Evolutionary conservation across 2,888 invertebrate genomes (phyloP).

Genomic region (Cheilosia vernalis): DNA sequence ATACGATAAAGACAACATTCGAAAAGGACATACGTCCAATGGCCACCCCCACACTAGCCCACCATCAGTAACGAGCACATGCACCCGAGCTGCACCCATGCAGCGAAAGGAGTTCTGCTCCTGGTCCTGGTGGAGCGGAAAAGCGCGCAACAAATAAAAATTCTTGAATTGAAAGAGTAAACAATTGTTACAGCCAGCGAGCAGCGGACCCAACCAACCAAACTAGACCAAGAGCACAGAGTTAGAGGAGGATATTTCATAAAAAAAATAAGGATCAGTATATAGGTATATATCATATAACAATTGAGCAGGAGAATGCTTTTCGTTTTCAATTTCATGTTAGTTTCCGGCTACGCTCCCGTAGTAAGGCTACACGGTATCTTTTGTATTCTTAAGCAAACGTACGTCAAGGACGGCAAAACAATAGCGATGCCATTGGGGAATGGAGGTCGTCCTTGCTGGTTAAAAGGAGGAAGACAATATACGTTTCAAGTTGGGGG

Average conservation of each 20-base stretch:
- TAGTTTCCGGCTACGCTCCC: constrained; percentile 33
- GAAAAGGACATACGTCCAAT: constrained; percentile 51
- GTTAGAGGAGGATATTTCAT: not conserved
- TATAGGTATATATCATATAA: constrained; percentile 15
- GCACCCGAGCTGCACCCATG: not conserved
- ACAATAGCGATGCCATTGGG: not conserved
- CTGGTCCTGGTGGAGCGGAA: constrained; percentile 39
- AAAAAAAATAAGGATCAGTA: constrained; percentile 40
- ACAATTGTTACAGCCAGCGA: constrained; percentile 64
- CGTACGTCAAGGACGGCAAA: constrained; percentile 5
- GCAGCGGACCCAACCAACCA: constrained; percentile 61
- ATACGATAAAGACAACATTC: constrained; percentile 6
- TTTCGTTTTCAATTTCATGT: constrained; percentile 72
- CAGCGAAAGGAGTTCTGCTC: not conserved
- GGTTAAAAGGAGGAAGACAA: not conserved
- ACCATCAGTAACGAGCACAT: constrained; percentile 2
- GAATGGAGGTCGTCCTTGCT: not conserved
- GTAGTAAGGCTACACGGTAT: not conserved
- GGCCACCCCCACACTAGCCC: constrained; percentile 3
- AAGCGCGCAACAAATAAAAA: constrained; percentile 72
- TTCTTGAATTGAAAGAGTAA: constrained; percentile 71
- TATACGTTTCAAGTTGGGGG: not conserved
- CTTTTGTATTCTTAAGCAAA: constrained; percentile 43
- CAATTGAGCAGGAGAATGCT: constrained; percentile 63
- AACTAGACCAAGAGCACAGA: constrained; percentile 55